Evolutionary conservation across 1,140 invertebrate genomes (phyloP), one percentile per base, ranked within the genome.

Genomic region (Lepidostoma basale): DNA sequence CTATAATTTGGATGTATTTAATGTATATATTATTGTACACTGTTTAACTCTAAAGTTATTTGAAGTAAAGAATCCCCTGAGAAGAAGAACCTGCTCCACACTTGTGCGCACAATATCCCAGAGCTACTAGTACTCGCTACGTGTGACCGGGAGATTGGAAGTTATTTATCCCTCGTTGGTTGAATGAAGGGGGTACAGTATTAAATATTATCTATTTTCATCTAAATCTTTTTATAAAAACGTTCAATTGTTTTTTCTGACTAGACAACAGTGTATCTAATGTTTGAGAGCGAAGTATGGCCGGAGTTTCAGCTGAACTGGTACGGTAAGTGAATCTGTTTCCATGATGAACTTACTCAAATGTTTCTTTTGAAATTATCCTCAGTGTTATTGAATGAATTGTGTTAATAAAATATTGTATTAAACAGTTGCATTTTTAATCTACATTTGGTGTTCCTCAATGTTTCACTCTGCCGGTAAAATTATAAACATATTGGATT

Each of bases 381-480:
- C 81, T 83, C 81, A 80, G 81, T 83, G 81, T 84, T 84, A 83
- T 79, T 83, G 80, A 83, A 73, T 81, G 81, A 84, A 84, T 84
- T 84, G 81, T 84, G 82, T 83, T 84, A 84, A 84, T 84, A 84
- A 83, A 84, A 83, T 81, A 82, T 84, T 83, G 83, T 82, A 73
- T 73, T 73, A 69, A 60, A 73, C n/a, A 69, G n/a, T n/a, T n/a
- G n/a, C n/a, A n/a, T n/a, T n/a, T n/a, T n/a, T n/a, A n/a, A n/a
- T n/a, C n/a, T n/a, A n/a, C n/a, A n/a, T n/a, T n/a, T n/a, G n/a
- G n/a, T n/a, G n/a, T n/a, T n/a, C n/a, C n/a, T n/a, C n/a, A n/a
- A n/a, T n/a, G n/a, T n/a, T n/a, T n/a, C n/a, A n/a, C n/a, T n/a
- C n/a, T n/a, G n/a, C n/a, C n/a, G n/a, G n/a, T n/a, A n/a, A n/a